phyloP scores from a whole-genome alignment of 2,113 vertebrate species.

The Polypterus senegalus region DNA sequence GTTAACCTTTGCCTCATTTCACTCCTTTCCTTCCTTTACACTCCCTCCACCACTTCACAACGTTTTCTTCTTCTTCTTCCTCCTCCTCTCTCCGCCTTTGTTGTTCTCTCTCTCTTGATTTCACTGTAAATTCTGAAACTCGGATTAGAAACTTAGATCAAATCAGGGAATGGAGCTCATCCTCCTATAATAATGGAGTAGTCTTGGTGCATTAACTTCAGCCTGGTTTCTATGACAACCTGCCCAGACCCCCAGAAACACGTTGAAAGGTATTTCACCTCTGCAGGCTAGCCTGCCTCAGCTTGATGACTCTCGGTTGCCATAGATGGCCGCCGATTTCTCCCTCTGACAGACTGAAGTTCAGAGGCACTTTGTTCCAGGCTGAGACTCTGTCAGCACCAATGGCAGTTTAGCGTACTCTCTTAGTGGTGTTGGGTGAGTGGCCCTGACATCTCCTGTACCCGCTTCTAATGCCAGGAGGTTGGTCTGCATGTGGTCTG shows the following conservation, averaged over 20 bases:
- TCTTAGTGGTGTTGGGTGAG: too few species aligned
- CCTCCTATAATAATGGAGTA: conserved; percentile 48
- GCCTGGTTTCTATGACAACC: conserved; percentile 37
- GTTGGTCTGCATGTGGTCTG: too few species aligned
- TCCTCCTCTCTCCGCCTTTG: neutral
- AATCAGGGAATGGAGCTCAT: conserved; percentile 39
- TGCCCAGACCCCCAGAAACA: conserved; percentile 28
- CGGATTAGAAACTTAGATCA: conserved; percentile 25
- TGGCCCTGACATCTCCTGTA: too few species aligned
- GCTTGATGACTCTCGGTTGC: conserved; percentile 5
- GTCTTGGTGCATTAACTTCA: conserved; percentile 44
- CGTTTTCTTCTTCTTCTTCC: neutral
- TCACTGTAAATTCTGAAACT: neutral
- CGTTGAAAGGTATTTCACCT: conserved; percentile 24
- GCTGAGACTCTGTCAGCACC: too few species aligned
- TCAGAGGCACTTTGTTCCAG: conserved; percentile 14
- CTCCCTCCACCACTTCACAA: neutral
- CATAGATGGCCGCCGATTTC: neutral
- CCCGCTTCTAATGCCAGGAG: too few species aligned
- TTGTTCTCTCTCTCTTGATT: neutral
- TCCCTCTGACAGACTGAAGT: conserved; percentile 28
- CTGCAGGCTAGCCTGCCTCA: conserved; percentile 21
- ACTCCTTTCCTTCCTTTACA: neutral
- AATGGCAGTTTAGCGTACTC: too few species aligned
- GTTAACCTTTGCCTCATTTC: too few species aligned